Percentiles rank a stretch among this genome's conserved stretches.
Conservation (phyloP, 2,888 invertebrate species). For the Aleiodes alternator region DNA sequence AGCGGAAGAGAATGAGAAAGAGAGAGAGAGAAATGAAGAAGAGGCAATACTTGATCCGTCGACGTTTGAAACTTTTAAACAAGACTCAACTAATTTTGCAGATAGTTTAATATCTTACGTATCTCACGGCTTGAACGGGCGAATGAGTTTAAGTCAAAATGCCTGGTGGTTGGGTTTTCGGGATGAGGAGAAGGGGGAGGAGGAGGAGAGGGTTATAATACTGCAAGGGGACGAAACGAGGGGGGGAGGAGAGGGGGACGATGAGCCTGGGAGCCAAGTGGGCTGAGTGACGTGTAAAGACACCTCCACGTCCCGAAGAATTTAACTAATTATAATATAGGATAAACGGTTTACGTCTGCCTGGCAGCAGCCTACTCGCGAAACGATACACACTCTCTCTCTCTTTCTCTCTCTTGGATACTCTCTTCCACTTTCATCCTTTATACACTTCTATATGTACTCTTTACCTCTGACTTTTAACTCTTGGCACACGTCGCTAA, state of each 20-base stretch:
- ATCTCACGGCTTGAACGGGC: conserved; percentile 64
- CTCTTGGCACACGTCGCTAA: conserved; percentile 70
- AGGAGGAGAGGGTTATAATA: conserved; percentile 34
- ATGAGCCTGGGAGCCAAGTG: conserved; percentile 73
- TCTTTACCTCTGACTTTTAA: conserved; percentile 52
- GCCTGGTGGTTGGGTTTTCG: conserved; percentile 61
- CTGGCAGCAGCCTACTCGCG: conserved; percentile 69
- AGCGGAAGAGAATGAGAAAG: neutral
- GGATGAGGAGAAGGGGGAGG: conserved; percentile 41
- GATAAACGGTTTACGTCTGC: conserved; percentile 74
- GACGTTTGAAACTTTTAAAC: conserved; percentile 70
- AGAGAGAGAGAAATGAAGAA: conserved; percentile 14
- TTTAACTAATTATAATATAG: conserved; percentile 75
- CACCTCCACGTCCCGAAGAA: conserved; percentile 74
- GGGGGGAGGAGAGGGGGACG: conserved; percentile 53
- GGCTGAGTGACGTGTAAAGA: conserved; percentile 75
- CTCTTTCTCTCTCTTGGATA: conserved; percentile 57
- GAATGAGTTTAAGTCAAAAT: conserved; percentile 72
- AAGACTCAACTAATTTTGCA: conserved; percentile 73
- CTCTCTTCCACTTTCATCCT: conserved; percentile 42
- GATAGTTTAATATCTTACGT: conserved; percentile 73
- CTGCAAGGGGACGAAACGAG: conserved; percentile 45
- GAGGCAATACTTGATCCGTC: conserved; percentile 49
- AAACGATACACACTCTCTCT: conserved; percentile 60
- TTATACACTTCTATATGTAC: conserved; percentile 17